Evolutionary conservation across 2,888 invertebrate species (phyloP).

Genomic region (Netelia inedita): DNA sequence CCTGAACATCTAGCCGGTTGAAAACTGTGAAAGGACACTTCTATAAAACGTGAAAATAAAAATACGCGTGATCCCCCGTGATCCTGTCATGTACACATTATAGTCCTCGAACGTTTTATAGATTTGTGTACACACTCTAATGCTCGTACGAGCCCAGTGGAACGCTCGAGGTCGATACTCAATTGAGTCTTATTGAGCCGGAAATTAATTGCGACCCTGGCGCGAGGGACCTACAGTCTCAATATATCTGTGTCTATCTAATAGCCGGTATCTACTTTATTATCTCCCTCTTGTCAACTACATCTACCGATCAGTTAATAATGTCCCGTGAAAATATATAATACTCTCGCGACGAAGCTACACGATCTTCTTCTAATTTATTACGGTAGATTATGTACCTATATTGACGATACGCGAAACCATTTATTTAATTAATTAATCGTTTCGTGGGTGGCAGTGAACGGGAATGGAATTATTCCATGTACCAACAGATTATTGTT

Average conservation of each 20-base stretch:
- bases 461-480: not conserved
- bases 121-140: slow-evolving; percentile 37
- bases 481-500: too few relatives aligned
- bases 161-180: slow-evolving; percentile 62
- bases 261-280: slow-evolving; percentile 9
- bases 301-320: slow-evolving; percentile 53
- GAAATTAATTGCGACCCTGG: slow-evolving; percentile 61
- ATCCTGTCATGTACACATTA: not conserved
- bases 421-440: slow-evolving; percentile 47
- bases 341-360: slow-evolving; percentile 37
- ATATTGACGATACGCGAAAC: slow-evolving; percentile 1
- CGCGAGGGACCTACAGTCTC: slow-evolving; percentile 20
- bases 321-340: slow-evolving; percentile 53
- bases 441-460: not conserved
- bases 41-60: not conserved
- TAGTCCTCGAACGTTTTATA: slow-evolving; percentile 13
- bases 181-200: slow-evolving; percentile 65
- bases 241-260: slow-evolving; percentile 2
- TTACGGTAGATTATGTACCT: not conserved
- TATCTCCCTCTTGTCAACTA: slow-evolving; percentile 38
- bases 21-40: too few relatives aligned
- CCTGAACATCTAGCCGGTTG: too few relatives aligned
- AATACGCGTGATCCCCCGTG: not conserved
- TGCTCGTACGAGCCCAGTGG: not conserved
- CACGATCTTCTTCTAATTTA: slow-evolving; percentile 24